Base-by-base conservation (phyloP, 2,797 vertebrate genomes). In the Urocyon cinereoargenteus region DNA sequence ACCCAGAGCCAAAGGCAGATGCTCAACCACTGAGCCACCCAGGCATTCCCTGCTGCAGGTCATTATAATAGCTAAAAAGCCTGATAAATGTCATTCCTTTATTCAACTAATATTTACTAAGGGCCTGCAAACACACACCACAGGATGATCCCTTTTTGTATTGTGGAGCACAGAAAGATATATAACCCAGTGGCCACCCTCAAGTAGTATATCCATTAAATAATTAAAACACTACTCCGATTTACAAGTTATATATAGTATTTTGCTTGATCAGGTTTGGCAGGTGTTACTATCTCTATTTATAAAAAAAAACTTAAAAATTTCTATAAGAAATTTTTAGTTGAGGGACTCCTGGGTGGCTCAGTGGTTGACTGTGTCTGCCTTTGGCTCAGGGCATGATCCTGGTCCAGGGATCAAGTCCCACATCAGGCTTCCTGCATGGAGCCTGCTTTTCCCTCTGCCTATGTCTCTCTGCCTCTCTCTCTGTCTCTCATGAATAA, bases 201-300 rank as follows among this genome's bases (percentile, higher is more conserved):
- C 40, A 79, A 82, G 86, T 34, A 70, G 40, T 70, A 85, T 91
- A 51, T 34, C 36, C 15, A 83, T 94, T 96, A 91, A 78, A 86
- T 85, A 87, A 96, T 82, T 95, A 96, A 96, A 88, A 97, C 92
- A 68, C 34, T 66, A 92, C 89, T 81, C 59, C 49, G 75, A 64
- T 77, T 75, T 84, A 82, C 31, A 87, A 34, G 22, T 64, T 57
- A 15, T 73, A 28, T 0, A 82, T 49, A 87, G 15, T 64, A 94
- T 34, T 93, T 85, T n/a, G 81, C 40, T 86, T 94, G 21, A 79
- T 64, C 10, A 82, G 49, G n/a, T 12, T 59, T 97, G 59, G n/a
- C 86, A 90, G 53, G 24, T 83, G 57, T 87, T 73, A 70, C 84
- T 75, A 59, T 88, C 62, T 92, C 75, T 36, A 75, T 83, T 81